Evolutionary conservation across 1,140 invertebrate species (phyloP), one percentile per base, ranked within the genome.

Genomic region (Drosophila tani): DNA sequence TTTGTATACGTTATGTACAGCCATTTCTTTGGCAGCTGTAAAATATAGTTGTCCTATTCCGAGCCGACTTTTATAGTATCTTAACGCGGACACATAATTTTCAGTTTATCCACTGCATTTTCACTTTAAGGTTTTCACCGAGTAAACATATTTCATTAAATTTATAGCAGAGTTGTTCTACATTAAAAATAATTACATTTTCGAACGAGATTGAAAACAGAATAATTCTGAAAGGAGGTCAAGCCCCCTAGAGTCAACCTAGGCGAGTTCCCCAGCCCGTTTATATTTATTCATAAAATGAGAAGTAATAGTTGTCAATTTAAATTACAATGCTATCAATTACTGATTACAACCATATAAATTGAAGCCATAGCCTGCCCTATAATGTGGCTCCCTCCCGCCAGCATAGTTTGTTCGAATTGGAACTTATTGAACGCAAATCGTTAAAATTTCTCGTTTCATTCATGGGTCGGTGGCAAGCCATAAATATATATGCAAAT

Each of bases 401-500:
- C 15, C 66, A 35, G 68, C 17, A 43, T 73, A 73, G 66, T 73
- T 73, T 35, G 45, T 14, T 15, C 21, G 15, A 75, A 50, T 50
- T 45, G 15, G 51, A 74, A 53, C 47, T 75, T 65, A 76, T 75
- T 75, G 41, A 53, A 65, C 47, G 29, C 24, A 19, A 38, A 46
- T 55, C 32, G 17, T 50, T 46, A 17, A 46, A 70, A 47, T 55
- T 45, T 47, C 67, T 27, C 49, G 49, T 38, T 67, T 46, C 49
- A 40, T 21, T 46, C 53, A 32, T 32, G 70, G 60, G 6, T 46
- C 46, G 60, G 21, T 24, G 21, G 41, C 29, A 63, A 56, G 21
- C 45, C 59, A 76, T 74, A 68, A 49, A 79, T 60, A 57, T 46
- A 40, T 51, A 46, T 57, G 65, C 40, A 79, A 86, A 74, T 86